phyloP scores from a whole-genome alignment of 92 coral and sea anemone species.

The Chrysogorgia sp. region DNA sequence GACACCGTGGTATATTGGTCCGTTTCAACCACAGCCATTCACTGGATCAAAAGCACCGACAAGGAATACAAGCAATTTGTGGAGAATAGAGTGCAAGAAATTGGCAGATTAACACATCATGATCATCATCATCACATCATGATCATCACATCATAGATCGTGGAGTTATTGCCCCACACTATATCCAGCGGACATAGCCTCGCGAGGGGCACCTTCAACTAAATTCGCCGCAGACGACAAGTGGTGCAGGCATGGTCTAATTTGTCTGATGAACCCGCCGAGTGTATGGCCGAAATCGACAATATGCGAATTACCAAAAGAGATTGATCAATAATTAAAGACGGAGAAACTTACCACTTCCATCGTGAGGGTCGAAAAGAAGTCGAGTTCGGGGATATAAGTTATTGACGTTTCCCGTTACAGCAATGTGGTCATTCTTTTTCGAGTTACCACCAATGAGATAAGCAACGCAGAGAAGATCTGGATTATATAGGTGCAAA shows the following conservation, averaged over 20 bases:
- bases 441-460: slow-evolving; percentile 20
- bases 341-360: slow-evolving; percentile 40
- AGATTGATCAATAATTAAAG: neutral
- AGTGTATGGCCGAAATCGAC: too few relatives aligned
- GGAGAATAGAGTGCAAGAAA: slow-evolving; percentile 47
- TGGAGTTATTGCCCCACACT: slow-evolving; percentile 19
- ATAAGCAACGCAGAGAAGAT: slow-evolving; percentile 16
- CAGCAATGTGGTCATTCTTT: neutral
- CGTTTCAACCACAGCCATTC: slow-evolving; percentile 3
- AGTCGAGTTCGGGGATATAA: slow-evolving; percentile 1
- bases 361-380: too few relatives aligned
- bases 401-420: too few relatives aligned
- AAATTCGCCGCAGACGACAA: too few relatives aligned
- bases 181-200: slow-evolving; percentile 32
- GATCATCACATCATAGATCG: too few relatives aligned
- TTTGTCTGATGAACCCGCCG: too few relatives aligned
- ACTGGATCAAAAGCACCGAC: slow-evolving; percentile 8
- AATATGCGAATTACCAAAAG: too few relatives aligned
- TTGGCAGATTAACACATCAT: slow-evolving; percentile 9
- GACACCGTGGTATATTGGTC: neutral
- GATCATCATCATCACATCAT: too few relatives aligned
- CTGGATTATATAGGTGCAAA: slow-evolving; percentile 48
- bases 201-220: slow-evolving; percentile 3
- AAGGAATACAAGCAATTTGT: slow-evolving; percentile 55
- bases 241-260: too few relatives aligned